Conservation (phyloP, 2,113 vertebrate species). For the Tragelaphus scriptus region DNA sequence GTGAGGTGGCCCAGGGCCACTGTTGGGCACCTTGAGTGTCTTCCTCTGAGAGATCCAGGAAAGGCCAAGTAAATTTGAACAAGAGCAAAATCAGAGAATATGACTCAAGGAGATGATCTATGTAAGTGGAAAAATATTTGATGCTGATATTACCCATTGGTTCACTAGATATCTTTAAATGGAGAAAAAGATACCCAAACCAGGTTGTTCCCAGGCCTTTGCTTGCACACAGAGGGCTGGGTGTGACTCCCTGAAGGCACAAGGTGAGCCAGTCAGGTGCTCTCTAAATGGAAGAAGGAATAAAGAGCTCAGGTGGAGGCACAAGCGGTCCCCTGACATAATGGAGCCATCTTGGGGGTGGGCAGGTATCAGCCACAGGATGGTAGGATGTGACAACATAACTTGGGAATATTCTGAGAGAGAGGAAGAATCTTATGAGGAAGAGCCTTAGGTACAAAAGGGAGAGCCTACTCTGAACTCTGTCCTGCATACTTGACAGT, state of each 20-base stretch:
- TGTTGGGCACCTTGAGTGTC: background rate
- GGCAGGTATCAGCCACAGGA: background rate
- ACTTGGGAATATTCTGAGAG: background rate
- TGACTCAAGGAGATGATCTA: background rate
- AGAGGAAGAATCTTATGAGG: background rate
- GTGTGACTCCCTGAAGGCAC: background rate
- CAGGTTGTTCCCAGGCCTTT: background rate
- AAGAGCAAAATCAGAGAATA: background rate
- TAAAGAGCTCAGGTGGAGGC: background rate
- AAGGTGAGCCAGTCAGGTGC: background rate
- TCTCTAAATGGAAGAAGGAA: background rate
- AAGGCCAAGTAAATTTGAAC: background rate
- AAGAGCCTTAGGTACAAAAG: background rate
- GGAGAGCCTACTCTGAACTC: background rate
- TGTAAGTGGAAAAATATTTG: background rate
- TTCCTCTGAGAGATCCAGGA: background rate
- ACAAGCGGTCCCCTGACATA: background rate
- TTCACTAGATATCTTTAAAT: background rate
- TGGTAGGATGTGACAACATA: background rate
- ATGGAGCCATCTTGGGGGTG: background rate
- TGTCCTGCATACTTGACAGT: background rate
- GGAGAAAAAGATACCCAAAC: background rate
- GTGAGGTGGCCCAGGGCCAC: background rate
- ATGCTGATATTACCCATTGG: background rate
- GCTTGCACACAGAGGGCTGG: background rate